Evolutionary conservation across 2,113 vertebrate species (phyloP), one percentile per base, ranked within the genome.

Genomic region (Cathartes aura): DNA sequence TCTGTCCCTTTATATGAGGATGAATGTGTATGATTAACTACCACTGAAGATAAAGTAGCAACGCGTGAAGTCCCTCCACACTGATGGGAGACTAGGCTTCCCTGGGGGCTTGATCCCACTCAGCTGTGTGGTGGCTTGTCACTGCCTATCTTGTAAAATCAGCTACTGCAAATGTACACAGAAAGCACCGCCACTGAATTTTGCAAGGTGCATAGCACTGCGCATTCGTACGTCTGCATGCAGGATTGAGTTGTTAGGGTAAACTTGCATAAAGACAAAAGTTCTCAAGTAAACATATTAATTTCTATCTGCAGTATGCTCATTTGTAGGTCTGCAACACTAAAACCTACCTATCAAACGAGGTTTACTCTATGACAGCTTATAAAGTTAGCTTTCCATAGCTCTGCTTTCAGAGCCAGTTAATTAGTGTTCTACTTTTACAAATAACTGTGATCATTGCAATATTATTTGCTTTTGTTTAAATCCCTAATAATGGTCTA

Each of bases 371-470:
- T 36, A 1, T 8, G 47, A 50, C 47, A 91, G 91, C 42, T 55
- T 2, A 71, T 15, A 2, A 83, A 94, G 87, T 95, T 93, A 24
- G 82, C 96, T 96, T 86, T 82, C 56, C 70, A 40, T 40, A 55
- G 43, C 47, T 75, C 70, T 71, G 79, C 67, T 76, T 73, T 3
- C 56, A 91, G 67, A 82, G 86, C 34, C 81, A 83, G 45, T 56
- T 96, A 76, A 86, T 88, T 71, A 94, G 80, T 53, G 40, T n/a
- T 74, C 63, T 85, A 63, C 95, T 97, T 91, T 84, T 15, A 94
- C 88, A 90, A 82, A 86, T 91, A 86, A 72, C 73, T 86, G 70
- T 63, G 27, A 83, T 36, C 45, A 62, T 56, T 63, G n/a, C 66
- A 47, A 26, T 40, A 55, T 12, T 30, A 59, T 87, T 90, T 96